These are phyloP conservation scores for Nemoura dubitans DNA, from an alignment of 2,888 invertebrate species.

Conservation along the genomic window DNA sequence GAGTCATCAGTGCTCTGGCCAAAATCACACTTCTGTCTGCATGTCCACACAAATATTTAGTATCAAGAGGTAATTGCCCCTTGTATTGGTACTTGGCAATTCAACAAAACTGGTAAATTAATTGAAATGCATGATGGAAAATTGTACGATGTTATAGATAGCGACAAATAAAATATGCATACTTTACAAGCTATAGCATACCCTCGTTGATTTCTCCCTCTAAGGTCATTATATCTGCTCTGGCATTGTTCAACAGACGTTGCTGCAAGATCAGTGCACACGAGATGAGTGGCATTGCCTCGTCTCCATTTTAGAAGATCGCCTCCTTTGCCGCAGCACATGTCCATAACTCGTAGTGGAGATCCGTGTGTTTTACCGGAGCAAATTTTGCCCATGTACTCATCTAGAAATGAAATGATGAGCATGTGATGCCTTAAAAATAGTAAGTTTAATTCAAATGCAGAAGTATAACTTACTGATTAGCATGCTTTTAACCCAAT, in stretches of 20 bases:
- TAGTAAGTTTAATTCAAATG: neutral
- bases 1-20: too few species aligned
- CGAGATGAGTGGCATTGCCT: constrained; percentile 79
- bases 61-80: too few species aligned
- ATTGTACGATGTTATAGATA: too few species aligned
- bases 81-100: too few species aligned
- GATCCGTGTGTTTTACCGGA: constrained; percentile 69
- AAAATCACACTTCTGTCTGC: too few species aligned
- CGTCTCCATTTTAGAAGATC: constrained; percentile 97
- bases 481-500: constrained; percentile 97
- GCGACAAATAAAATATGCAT: too few species aligned
- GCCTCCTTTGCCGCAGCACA: constrained; percentile 99
- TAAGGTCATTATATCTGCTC: constrained; percentile 74
- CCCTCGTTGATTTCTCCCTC: constrained; percentile 50
- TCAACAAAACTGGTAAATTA: too few species aligned
- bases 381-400: constrained; percentile 72
- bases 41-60: too few species aligned
- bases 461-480: constrained; percentile 73
- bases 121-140: too few species aligned
- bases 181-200: too few species aligned
- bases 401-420: constrained; percentile 54
- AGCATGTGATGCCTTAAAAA: too few species aligned
- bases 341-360: constrained; percentile 81
- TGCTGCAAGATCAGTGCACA: constrained; percentile 93
- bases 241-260: constrained; percentile 92